Conservation (phyloP, 2,888 invertebrate species). For the Stegana nigrithorax region DNA sequence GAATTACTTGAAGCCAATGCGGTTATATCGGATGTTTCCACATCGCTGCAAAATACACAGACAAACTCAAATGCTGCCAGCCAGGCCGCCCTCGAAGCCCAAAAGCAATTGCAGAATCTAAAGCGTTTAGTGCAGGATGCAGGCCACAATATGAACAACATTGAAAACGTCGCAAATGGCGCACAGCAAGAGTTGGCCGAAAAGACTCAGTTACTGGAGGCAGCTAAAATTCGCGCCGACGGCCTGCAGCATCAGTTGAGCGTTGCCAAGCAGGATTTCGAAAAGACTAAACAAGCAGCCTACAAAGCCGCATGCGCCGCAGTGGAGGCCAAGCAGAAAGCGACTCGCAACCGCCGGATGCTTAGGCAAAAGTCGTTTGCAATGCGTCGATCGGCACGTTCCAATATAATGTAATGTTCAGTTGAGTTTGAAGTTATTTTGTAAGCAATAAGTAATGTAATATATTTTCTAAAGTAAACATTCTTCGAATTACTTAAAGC, state of each 20-base stretch:
- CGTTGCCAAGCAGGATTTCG: slow-evolving; percentile 74
- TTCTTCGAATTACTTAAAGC: too few species aligned
- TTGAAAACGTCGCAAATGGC: slow-evolving; percentile 74
- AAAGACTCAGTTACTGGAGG: slow-evolving; percentile 77
- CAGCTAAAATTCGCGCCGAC: slow-evolving; percentile 75
- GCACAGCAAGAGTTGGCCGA: slow-evolving; percentile 75
- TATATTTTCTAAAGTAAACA: too few species aligned
- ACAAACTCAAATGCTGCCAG: slow-evolving; percentile 74
- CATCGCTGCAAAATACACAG: slow-evolving; percentile 75
- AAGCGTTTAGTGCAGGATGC: slow-evolving; percentile 69
- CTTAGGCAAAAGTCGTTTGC: background rate
- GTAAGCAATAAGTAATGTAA: too few species aligned
- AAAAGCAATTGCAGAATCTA: slow-evolving; percentile 70
- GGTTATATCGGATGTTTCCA: slow-evolving; percentile 74
- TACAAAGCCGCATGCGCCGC: slow-evolving; percentile 78
- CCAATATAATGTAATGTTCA: too few species aligned
- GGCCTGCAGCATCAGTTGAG: slow-evolving; percentile 74
- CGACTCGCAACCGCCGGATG: slow-evolving; percentile 34
- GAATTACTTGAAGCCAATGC: slow-evolving; percentile 77
- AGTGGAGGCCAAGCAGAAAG: slow-evolving; percentile 74
- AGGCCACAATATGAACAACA: slow-evolving; percentile 72
- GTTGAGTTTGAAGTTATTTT: too few species aligned
- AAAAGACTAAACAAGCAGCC: slow-evolving; percentile 77
- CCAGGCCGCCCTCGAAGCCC: slow-evolving; percentile 75
- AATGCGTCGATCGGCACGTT: too few species aligned